Evolutionary conservation across 2,888 invertebrate species (phyloP), one percentile per base, ranked within the genome.

Genomic region (Tachina grossa): DNA sequence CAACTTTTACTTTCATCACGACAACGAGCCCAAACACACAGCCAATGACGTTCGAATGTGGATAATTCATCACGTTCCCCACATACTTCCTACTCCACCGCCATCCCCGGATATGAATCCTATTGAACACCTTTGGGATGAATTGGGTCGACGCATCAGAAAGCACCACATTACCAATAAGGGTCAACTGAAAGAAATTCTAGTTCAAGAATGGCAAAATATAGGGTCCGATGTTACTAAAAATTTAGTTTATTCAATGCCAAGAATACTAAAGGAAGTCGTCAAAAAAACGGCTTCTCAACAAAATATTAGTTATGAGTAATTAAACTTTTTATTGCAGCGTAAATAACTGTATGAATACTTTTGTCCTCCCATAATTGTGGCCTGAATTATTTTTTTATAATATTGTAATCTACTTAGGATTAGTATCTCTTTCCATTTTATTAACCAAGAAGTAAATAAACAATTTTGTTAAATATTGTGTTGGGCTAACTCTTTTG

Each of bases 251-350:
- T 13, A 63, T 61, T 74, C 61, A 39, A 61, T 51, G 51, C 49
- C 61, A 74, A 75, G 53, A 51, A 63, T 53, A 45, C 14, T 76
- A 43, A 45, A n/a, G 31, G 51, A 75, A 43, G 53, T 75, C 51
- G 4, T 55, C n/a, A n/a, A 65, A 65, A 14, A 19, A 75, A 75
- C 45, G 14, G 65, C 14, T 76, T 53, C 55, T 76, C 63, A 31
- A 65, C 55, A 55, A 65, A 76, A 22, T 76, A 55, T 53, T 9
- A 69, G 14, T 55, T 69, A 19, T 9, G 41, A 41, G 4, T 14
- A 43, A 43, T 53, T 65, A 43, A 65, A 63, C 13, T 9, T 41
- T 53, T 61, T 41, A 8, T 14, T 9, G 51, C 13, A 53, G 19
- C 31, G 3, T 55, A 10, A 41, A 43, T 43, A 41, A 43, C 9